phyloP scores from a whole-genome alignment of 2,113 vertebrate species.

The Hypomesus transpacificus region DNA sequence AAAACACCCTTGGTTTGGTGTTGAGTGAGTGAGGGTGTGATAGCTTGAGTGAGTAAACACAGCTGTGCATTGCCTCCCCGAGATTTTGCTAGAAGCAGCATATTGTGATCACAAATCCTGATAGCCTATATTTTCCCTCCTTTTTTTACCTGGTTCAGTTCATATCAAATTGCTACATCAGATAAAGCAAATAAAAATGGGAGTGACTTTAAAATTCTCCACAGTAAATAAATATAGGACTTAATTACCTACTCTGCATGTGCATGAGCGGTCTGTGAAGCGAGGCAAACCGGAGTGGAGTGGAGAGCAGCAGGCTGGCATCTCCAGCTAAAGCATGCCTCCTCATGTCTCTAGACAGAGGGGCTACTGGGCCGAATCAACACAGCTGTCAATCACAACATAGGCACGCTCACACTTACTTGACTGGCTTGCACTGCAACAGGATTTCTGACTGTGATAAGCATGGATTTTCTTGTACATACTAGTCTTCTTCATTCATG shows the following conservation, averaged over 20 bases:
- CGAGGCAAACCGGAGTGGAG: conserved; percentile 13
- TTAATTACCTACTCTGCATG: neutral
- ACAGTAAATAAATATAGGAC: no score
- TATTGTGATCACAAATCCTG: conserved; percentile 8
- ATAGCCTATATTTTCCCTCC: no score
- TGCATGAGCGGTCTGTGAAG: neutral
- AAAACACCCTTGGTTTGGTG: conserved; percentile 42
- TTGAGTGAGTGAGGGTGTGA: conserved; percentile 28
- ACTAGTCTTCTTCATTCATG: no score
- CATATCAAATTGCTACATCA: no score
- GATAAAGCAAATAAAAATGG: no score
- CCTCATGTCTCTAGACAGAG: neutral
- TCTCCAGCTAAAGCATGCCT: neutral
- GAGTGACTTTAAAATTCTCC: no score
- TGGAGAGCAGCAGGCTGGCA: conserved; percentile 5
- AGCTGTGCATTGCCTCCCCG: conserved; percentile 57
- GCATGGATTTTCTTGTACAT: no score
- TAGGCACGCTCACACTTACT: neutral
- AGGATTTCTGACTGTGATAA: no score
- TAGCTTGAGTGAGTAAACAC: conserved; percentile 52
- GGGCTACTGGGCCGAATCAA: neutral
- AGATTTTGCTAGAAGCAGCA: conserved; percentile 32
- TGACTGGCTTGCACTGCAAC: no score
- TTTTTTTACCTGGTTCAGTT: no score
- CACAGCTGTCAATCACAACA: neutral